Conservation (phyloP, 2,888 invertebrate genomes). For the Sphaeridia pumilis region DNA sequence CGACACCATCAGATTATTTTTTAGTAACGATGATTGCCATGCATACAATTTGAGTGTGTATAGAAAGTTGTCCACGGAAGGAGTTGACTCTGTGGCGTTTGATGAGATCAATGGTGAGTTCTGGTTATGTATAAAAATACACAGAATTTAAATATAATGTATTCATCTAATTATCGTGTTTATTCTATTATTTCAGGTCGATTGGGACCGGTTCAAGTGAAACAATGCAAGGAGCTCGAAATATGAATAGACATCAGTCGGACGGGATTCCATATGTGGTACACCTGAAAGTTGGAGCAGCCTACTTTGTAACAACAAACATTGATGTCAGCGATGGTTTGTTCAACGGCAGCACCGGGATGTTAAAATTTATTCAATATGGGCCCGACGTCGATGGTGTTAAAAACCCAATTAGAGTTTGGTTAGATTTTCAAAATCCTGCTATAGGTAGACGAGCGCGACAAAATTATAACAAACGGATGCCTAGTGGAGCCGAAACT, state of each 20-base stretch:
- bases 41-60: conserved; percentile 2
- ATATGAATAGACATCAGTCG: background rate
- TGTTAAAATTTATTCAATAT: background rate
- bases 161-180: no score
- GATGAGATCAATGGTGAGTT: conserved; percentile 5
- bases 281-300: conserved; percentile 8
- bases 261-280: conserved; percentile 7
- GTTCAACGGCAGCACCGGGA: conserved; percentile 27
- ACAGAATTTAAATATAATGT: background rate
- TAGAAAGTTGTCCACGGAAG: conserved; percentile 5
- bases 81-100: background rate
- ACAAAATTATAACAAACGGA: no score
- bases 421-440: conserved; percentile 14
- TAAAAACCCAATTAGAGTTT: conserved; percentile 2
- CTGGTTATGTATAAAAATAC: background rate
- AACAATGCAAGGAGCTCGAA: background rate
- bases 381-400: background rate
- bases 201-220: background rate
- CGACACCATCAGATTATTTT: conserved; percentile 13
- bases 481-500: background rate
- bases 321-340: conserved; percentile 24
- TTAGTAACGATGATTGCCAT: conserved; percentile 12
- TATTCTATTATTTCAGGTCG: no score
- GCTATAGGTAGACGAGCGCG: background rate
- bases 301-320: conserved; percentile 20